phyloP scores from a whole-genome alignment of 2,888 invertebrate genomes.

The Hipparchia semele region DNA sequence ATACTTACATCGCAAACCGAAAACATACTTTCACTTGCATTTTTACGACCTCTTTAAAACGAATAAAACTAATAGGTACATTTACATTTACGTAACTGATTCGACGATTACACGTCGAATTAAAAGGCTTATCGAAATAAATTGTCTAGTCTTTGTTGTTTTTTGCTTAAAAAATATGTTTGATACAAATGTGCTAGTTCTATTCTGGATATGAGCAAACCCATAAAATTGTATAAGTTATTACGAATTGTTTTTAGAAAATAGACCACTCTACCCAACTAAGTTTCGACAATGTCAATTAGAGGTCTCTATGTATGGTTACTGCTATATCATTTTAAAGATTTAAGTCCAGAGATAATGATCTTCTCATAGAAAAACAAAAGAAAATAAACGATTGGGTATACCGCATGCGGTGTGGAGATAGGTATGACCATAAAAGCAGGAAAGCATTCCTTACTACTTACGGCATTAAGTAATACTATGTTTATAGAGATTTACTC shows the following conservation, averaged over 20 bases:
- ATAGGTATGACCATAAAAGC: background rate
- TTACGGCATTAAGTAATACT: too few relatives aligned
- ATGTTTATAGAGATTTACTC: too few relatives aligned
- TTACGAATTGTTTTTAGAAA: constrained; percentile 8
- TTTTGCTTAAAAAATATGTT: constrained; percentile 13
- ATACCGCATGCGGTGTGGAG: background rate
- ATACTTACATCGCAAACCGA: constrained; percentile 22
- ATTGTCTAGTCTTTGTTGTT: background rate
- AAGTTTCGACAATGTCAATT: background rate
- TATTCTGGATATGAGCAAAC: constrained; percentile 6
- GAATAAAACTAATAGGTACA: constrained; percentile 26
- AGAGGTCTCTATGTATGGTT: background rate
- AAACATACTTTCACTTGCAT: constrained; percentile 27
- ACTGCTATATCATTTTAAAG: background rate
- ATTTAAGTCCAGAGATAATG: background rate
- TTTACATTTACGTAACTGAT: background rate
- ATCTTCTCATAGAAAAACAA: background rate
- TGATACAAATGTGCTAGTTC: constrained; percentile 11
- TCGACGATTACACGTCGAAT: background rate
- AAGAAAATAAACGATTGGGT: background rate
- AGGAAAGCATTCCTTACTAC: too few relatives aligned
- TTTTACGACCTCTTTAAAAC: constrained; percentile 35
- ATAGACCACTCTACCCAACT: background rate
- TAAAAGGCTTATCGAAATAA: constrained; percentile 8
- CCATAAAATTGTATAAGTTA: constrained; percentile 12